These are phyloP conservation scores for Perccottus glenii DNA, from an alignment of 2,113 vertebrate species.

Conservation along the genomic window DNA sequence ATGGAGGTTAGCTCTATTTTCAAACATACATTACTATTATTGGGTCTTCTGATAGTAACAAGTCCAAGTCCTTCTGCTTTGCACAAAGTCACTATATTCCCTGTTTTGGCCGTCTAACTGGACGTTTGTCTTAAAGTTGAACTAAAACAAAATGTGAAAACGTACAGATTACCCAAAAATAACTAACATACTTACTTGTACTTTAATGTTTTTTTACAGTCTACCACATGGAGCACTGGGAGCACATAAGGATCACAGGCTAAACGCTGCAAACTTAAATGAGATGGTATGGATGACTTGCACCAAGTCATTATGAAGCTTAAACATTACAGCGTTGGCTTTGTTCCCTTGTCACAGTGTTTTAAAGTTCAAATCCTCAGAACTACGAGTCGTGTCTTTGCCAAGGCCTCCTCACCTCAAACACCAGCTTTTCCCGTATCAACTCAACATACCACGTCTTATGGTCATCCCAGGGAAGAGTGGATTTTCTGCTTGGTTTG, in stretches of 20 bases:
- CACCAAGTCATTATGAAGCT: conserved; percentile 55
- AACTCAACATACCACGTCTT: conserved; percentile 56
- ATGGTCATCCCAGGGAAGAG: conserved; percentile 64
- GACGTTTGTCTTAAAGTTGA: too few species aligned
- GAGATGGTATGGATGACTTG: conserved; percentile 54
- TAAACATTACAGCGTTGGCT: conserved; percentile 48
- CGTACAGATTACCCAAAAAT: too few species aligned
- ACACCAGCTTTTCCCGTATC: conserved; percentile 39
- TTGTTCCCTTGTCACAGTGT: conserved; percentile 60
- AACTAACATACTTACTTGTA: not conserved
- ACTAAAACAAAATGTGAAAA: too few species aligned
- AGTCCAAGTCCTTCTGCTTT: too few species aligned
- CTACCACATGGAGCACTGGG: conserved; percentile 6
- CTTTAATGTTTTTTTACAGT: not conserved
- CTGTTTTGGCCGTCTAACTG: too few species aligned
- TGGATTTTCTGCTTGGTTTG: conserved; percentile 78
- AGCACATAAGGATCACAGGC: conserved; percentile 28
- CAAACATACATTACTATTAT: too few species aligned
- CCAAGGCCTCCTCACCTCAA: conserved; percentile 49
- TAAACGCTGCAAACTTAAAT: conserved; percentile 52
- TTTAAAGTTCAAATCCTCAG: conserved; percentile 55
- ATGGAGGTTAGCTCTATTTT: too few species aligned
- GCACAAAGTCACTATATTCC: too few species aligned
- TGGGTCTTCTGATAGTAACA: too few species aligned
- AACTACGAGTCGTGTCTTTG: conserved; percentile 40